Conservation (phyloP, 1,140 invertebrate species). For the Bombus haemorrhoidalis region DNA sequence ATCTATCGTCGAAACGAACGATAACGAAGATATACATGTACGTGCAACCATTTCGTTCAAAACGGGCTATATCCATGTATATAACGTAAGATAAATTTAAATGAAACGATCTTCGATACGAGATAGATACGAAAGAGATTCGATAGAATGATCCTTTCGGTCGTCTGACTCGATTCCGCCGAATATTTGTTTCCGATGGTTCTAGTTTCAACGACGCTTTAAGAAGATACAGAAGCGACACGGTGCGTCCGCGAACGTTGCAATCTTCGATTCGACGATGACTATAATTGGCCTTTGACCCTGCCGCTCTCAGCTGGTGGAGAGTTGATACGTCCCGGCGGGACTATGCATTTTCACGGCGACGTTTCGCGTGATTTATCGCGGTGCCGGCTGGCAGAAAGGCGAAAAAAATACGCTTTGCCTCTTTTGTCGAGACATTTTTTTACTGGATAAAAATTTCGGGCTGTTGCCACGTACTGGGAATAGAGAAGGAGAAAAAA, state of each 20-base stretch:
- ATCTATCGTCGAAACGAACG: no score
- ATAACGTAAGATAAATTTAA: no score
- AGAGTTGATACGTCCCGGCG: slow-evolving; percentile 20
- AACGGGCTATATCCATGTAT: not conserved
- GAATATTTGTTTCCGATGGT: no score
- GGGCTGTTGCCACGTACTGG: slow-evolving; percentile 12
- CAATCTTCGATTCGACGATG: not conserved
- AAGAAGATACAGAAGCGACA: no score
- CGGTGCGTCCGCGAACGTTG: no score
- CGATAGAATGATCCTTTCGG: no score
- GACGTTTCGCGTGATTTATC: slow-evolving; percentile 47
- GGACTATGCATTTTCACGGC: slow-evolving; percentile 28
- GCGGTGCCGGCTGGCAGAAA: slow-evolving; percentile 36
- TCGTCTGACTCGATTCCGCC: no score
- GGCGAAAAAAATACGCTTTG: not conserved
- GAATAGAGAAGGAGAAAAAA: not conserved
- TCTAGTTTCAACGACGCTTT: no score
- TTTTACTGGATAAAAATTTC: slow-evolving; percentile 48
- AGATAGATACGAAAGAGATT: no score
- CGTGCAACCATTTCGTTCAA: not conserved
- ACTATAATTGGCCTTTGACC: slow-evolving; percentile 7
- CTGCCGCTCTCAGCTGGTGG: not conserved
- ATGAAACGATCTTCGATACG: no score
- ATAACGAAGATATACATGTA: not conserved
- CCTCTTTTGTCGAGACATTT: slow-evolving; percentile 35